Percentiles rank a stretch among this genome's conserved stretches.
Evolutionary conservation across 2,888 invertebrate genomes (phyloP).

Genomic region (Nephrocerus scutellatus): DNA sequence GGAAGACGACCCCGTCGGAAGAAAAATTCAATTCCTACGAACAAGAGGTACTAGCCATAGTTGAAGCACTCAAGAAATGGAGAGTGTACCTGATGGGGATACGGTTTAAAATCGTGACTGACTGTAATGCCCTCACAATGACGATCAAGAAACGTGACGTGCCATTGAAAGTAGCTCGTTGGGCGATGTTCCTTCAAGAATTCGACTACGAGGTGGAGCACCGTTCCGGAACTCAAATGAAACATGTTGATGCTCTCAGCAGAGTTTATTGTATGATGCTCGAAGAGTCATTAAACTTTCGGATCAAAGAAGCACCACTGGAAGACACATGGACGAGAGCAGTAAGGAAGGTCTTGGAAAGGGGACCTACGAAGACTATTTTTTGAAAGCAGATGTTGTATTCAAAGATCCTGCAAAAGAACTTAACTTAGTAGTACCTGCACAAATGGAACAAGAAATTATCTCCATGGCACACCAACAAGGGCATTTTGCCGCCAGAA

Average conservation of each 20-base stretch:
- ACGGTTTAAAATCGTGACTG: constrained; percentile 4
- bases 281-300: constrained; percentile 1
- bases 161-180: constrained; percentile 16
- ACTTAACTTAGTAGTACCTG: constrained; percentile 33
- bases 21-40: background rate
- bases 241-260: constrained; percentile 21
- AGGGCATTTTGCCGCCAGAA: constrained; percentile 31
- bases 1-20: too few species aligned
- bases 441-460: constrained; percentile 29
- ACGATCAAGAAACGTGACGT: constrained; percentile 16
- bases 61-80: constrained; percentile 21
- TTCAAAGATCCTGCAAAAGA: constrained; percentile 4
- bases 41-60: background rate
- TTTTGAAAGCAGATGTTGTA: constrained; percentile 2
- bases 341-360: constrained; percentile 4
- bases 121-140: constrained; percentile 15
- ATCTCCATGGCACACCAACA: too few species aligned
- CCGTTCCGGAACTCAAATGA: constrained; percentile 18
- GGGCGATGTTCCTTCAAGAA: constrained; percentile 21
- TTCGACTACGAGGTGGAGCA: constrained; percentile 21
- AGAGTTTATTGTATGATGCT: background rate
- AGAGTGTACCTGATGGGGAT: constrained; percentile 20
- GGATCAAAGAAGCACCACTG: constrained; percentile 3
- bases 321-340: constrained; percentile 3
- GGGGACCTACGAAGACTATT: constrained; percentile 5